A percentile compares a stretch with the other conserved stretches of the same genome.
These are phyloP conservation scores for Lophochroa leadbeateri DNA, from an alignment of 2,113 vertebrate species.

Conservation along the genomic window DNA sequence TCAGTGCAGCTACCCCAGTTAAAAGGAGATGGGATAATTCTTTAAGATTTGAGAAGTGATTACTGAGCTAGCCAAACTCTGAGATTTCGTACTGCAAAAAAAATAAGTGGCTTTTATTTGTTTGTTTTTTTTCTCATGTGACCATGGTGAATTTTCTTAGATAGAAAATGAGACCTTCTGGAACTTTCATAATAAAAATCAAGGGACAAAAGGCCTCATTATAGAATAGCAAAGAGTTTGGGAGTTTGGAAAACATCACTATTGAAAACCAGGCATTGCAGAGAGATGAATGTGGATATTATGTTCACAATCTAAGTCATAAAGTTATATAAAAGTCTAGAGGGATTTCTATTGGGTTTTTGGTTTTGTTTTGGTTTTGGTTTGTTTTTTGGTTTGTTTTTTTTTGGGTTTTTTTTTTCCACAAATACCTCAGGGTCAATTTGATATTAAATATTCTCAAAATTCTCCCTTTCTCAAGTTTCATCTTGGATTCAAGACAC, in stretches of 20 bases:
- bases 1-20: neutral
- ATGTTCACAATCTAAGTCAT: neutral
- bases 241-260: neutral
- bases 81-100: neutral
- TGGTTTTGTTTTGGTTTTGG: no score
- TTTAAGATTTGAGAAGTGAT: neutral
- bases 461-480: neutral
- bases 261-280: rapidly evolving
- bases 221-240: neutral
- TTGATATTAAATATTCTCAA: neutral
- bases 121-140: neutral
- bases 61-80: neutral
- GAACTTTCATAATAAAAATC: neutral
- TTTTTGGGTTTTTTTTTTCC: neutral
- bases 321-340: neutral
- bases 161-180: neutral
- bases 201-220: neutral
- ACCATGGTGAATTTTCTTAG: neutral
- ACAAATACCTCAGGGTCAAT: rapidly evolving
- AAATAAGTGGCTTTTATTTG: neutral
- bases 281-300: neutral
- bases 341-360: neutral
- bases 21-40: neutral
- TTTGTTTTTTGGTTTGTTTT: no score
- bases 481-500: neutral